These are phyloP conservation scores for Butorides virescens DNA, from an alignment of 2,113 vertebrate species.

Conservation along the genomic window DNA sequence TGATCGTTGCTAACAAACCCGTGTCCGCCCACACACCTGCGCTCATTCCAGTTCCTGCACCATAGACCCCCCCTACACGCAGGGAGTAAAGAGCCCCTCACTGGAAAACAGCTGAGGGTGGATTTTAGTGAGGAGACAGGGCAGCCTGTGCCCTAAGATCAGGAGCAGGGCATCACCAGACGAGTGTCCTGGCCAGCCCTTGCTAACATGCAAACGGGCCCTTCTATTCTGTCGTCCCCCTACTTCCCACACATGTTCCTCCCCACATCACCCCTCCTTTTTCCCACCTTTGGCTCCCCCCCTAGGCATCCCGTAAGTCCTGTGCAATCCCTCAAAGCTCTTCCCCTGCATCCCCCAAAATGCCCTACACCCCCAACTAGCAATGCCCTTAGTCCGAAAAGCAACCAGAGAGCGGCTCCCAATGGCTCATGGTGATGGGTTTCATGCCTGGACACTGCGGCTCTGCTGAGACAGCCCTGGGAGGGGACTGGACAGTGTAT, in stretches of 20 bases:
- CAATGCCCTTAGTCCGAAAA: not conserved
- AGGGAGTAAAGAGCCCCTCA: not conserved
- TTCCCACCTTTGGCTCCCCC: not conserved
- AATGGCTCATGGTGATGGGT: accelerated
- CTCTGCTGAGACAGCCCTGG: not conserved
- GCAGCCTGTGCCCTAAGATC: not conserved
- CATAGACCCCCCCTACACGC: not conserved
- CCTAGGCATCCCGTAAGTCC: not conserved
- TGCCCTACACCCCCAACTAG: not conserved
- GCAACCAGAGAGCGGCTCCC: not conserved
- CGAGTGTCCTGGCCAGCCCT: not conserved
- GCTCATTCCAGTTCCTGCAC: not conserved
- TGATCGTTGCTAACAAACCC: not conserved
- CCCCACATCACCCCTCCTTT: not conserved
- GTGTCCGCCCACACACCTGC: not conserved
- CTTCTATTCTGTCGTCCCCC: not conserved
- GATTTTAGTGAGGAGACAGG: not conserved
- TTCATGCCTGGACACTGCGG: not conserved
- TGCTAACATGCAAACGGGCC: not conserved
- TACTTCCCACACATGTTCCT: not conserved
- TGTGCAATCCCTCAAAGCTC: not conserved
- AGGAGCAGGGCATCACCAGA: not conserved
- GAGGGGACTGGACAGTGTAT: not conserved
- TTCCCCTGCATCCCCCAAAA: not conserved
- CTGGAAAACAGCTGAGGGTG: not conserved